phyloP scores from a whole-genome alignment of 2,888 invertebrate genomes.

The Hanleya hanleyi region DNA sequence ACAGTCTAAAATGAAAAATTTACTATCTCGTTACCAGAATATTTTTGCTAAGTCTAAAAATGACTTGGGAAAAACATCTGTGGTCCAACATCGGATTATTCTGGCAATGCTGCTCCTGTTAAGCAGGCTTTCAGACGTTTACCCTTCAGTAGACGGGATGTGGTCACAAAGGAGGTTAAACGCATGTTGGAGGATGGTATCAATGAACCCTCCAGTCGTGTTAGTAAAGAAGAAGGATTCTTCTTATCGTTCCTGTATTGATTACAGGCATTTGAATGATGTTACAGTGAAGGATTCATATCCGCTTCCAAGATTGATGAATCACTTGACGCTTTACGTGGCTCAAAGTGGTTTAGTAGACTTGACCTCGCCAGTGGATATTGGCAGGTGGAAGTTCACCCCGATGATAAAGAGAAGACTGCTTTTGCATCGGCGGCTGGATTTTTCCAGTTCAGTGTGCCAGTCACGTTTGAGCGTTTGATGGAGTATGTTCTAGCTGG shows the following conservation, averaged over 20 bases:
- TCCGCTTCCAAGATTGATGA: constrained; percentile 13
- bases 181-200: constrained; percentile 14
- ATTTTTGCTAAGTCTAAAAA: neutral
- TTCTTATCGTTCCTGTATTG: constrained; percentile 14
- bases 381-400: constrained; percentile 15
- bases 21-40: neutral
- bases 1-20: neutral
- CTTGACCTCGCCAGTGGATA: constrained; percentile 21
- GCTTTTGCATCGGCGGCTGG: constrained; percentile 28
- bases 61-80: constrained; percentile 6
- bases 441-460: constrained; percentile 32
- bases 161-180: constrained; percentile 10
- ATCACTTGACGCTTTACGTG: constrained; percentile 6
- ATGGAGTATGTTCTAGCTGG: constrained; percentile 21
- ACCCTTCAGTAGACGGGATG: neutral
- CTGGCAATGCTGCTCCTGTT: neutral
- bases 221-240: constrained; percentile 17
- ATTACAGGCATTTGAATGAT: constrained; percentile 15
- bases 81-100: constrained; percentile 6
- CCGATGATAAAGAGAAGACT: constrained; percentile 9
- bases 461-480: constrained; percentile 32
- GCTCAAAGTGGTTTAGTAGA: constrained; percentile 11
- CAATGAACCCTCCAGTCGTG: constrained; percentile 17
- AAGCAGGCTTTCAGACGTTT: constrained; percentile 6
- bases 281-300: constrained; percentile 17